Base-by-base conservation (phyloP, 2,888 invertebrate species). In the Papilio demoleus region DNA sequence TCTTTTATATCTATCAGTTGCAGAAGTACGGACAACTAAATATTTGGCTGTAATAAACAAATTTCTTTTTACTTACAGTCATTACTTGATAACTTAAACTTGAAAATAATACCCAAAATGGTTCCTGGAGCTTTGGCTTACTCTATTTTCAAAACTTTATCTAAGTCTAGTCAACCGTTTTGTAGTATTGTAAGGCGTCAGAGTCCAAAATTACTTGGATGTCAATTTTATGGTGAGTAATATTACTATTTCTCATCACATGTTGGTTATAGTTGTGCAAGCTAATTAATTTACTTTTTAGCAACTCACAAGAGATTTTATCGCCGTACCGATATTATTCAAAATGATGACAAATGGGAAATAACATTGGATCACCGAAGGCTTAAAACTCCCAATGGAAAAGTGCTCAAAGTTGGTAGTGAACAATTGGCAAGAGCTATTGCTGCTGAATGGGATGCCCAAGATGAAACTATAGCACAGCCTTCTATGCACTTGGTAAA, bases 401-500 rank as follows among this genome's bases (percentile, higher is more conserved):
- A 94, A 70, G 85, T 95, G 9, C 95, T 99, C 75, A 89, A 94
- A 71, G 95, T 99, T 0, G 94, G 95, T 27, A 97, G 94, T 86
- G 98, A 99, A 88, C 95, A 97, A 0, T 90, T 99, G 63, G 99
- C 99, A 1, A 92, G 98, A 70, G 98, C 98, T 19, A 95, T 99
- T 59, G 98, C 99, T 1, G 95, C 96, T 34, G 99, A 99, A 93
- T 99, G 99, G 97, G 96, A 97, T 77, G 93, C 95, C 6, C 99
- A 99, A 85, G 94, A 94, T 72, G 95, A 96, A 31, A 90, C 92
- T 65, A 96, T 99, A 73, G 88, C 95, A 70, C 95, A 94, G 77
- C 95, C 96, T 60, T 94, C 94, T 45, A 99, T 99, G 99, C 98
- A 99, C 88, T 88, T 99, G 92, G 97, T 97, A 93, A 91, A 77